These are phyloP conservation scores for Prinia subflava DNA, from an alignment of 2,113 vertebrate species.

Conservation along the genomic window DNA sequence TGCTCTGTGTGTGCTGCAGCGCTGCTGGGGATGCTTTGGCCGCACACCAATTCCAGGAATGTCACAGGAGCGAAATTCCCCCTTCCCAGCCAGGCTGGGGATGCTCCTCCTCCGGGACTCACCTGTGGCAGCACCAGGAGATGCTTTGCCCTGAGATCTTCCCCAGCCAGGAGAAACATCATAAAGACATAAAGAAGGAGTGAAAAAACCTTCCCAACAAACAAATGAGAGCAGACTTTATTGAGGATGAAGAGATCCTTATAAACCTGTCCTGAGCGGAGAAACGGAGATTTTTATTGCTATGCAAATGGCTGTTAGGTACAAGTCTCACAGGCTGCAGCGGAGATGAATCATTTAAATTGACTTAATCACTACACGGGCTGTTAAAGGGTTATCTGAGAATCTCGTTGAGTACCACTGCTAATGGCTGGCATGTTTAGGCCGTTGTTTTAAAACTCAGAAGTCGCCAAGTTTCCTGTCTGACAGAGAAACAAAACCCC, in stretches of 20 bases:
- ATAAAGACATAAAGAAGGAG: neutral
- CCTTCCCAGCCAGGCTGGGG: neutral
- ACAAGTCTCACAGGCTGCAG: neutral
- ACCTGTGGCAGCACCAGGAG: accelerated
- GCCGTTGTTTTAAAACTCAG: neutral
- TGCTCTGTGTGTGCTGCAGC: neutral
- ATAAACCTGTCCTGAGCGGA: neutral
- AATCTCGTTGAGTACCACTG: neutral
- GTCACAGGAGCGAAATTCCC: neutral
- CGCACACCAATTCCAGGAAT: neutral
- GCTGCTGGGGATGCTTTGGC: neutral
- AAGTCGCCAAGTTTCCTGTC: neutral
- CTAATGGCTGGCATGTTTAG: neutral
- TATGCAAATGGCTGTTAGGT: neutral
- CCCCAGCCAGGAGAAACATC: neutral
- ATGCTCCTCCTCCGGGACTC: neutral
- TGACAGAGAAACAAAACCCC: neutral
- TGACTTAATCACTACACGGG: neutral
- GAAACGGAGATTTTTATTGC: slow-evolving; percentile 13
- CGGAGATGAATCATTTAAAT: slow-evolving; percentile 34
- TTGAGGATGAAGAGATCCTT: neutral
- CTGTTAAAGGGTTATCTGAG: neutral
- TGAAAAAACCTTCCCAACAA: neutral
- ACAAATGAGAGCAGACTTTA: neutral
- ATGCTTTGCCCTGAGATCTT: neutral